These are phyloP conservation scores for Notarius lentiginosus DNA, from an alignment of 2,113 vertebrate genomes.

Conservation along the genomic window DNA sequence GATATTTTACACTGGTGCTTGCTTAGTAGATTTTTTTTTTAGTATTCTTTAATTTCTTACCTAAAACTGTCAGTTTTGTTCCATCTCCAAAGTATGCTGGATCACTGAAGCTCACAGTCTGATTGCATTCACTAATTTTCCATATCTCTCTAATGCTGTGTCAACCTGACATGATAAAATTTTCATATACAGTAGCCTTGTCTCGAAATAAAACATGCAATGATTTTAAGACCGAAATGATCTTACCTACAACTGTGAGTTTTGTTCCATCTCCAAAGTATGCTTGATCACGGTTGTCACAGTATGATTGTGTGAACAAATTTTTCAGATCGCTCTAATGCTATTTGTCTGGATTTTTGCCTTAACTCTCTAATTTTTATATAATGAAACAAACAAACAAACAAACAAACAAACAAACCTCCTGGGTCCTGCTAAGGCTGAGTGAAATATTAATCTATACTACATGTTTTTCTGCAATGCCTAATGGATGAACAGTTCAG, in stretches of 20 bases:
- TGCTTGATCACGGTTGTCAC: slow-evolving; percentile 47
- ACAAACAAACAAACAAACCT: not conserved
- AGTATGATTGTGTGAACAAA: slow-evolving; percentile 19
- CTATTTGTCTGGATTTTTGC: not conserved
- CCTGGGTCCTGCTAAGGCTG: not conserved
- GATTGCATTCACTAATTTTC: slow-evolving; percentile 15
- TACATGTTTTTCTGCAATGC: not conserved
- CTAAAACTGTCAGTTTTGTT: slow-evolving; percentile 58
- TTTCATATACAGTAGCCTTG: not conserved
- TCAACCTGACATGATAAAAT: not conserved
- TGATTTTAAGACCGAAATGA: not conserved
- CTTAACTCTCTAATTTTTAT: not conserved
- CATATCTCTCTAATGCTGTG: not conserved
- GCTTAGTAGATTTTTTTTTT: not conserved
- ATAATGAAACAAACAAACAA: not conserved
- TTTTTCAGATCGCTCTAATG: slow-evolving; percentile 18
- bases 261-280: slow-evolving; percentile 52
- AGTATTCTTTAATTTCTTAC: slow-evolving; percentile 42
- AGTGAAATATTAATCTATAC: not conserved
- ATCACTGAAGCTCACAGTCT: slow-evolving; percentile 44
- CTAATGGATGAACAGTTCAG: not conserved
- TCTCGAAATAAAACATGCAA: not conserved
- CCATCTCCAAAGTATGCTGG: slow-evolving; percentile 53
- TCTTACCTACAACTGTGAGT: slow-evolving; percentile 55
- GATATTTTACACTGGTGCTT: not conserved